These are phyloP conservation scores for Nyctalus aviator DNA, from an alignment of 2,797 vertebrate genomes.

Conservation along the genomic window DNA sequence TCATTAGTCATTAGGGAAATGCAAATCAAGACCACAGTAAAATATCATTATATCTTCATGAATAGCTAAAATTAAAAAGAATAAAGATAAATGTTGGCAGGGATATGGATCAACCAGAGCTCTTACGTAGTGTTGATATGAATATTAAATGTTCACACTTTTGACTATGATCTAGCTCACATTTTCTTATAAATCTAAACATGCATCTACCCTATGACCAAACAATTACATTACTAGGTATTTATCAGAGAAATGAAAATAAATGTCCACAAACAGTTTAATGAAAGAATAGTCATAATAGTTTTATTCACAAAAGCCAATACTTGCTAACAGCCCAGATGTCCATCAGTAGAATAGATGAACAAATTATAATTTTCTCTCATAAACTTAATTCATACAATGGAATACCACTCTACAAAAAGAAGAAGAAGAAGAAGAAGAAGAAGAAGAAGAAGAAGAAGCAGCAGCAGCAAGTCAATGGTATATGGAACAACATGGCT, in stretches of 20 bases:
- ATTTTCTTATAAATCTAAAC: conserved; percentile 23
- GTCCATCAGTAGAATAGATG: not conserved
- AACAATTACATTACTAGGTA: not conserved
- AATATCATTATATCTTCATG: not conserved
- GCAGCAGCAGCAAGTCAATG: not conserved
- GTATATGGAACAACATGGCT: not conserved
- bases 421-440: not conserved
- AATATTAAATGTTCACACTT: not conserved
- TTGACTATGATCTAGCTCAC: not conserved
- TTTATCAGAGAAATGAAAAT: conserved; percentile 18
- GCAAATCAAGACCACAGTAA: conserved; percentile 17
- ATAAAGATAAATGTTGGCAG: conserved; percentile 12
- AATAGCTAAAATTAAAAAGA: not conserved
- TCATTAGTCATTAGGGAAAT: not conserved
- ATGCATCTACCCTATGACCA: not conserved
- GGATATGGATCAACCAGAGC: not conserved
- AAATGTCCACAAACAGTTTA: conserved; percentile 3
- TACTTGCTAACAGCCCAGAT: not conserved
- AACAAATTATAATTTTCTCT: not conserved
- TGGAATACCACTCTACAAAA: not conserved
- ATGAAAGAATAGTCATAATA: not conserved
- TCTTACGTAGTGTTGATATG: not conserved
- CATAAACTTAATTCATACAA: not conserved
- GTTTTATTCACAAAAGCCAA: not conserved
- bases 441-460: not conserved